A percentile compares a stretch with the other conserved stretches of the same genome.
phyloP scores from a whole-genome alignment of 2,113 vertebrate species.

The Ctenomys sociabilis region DNA sequence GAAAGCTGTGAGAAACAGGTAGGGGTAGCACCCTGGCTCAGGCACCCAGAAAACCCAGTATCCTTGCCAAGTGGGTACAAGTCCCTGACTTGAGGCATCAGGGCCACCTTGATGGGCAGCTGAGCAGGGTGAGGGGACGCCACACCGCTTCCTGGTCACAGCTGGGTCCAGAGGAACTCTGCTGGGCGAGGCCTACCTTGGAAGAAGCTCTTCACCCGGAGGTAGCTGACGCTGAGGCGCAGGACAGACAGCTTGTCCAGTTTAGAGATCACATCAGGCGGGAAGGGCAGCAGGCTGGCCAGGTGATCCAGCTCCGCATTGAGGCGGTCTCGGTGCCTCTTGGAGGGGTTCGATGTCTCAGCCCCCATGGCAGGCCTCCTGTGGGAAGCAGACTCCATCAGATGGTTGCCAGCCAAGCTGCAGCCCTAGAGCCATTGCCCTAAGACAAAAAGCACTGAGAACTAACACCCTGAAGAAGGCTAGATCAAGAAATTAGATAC shows the following conservation, averaged over 20 bases:
- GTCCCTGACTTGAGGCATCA: neutral
- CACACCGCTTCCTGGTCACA: neutral
- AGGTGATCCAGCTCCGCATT: conserved; percentile 96
- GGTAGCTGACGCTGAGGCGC: conserved; percentile 97
- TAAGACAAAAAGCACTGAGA: neutral
- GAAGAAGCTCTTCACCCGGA: conserved; percentile 98
- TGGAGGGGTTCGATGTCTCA: conserved; percentile 97
- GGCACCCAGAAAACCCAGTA: neutral
- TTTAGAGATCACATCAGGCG: conserved; percentile 94
- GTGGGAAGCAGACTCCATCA: conserved; percentile 53
- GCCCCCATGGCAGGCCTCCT: conserved; percentile 91
- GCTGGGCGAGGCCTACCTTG: conserved; percentile 88
- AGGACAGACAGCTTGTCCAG: conserved; percentile 97
- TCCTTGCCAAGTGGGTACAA: neutral
- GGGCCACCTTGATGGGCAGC: neutral
- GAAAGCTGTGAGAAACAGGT: neutral
- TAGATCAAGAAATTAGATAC: accelerated
- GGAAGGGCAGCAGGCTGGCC: conserved; percentile 95
- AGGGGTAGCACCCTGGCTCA: too few relatives aligned
- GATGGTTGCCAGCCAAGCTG: neutral
- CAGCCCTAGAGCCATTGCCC: neutral
- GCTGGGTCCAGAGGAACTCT: neutral
- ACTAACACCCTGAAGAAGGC: neutral
- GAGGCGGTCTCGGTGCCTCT: conserved; percentile 96
- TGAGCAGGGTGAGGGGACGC: too few relatives aligned